Evolutionary conservation across 2,113 vertebrate species (phyloP).

Genomic region (Calyptommatus sinebrachiatus): DNA sequence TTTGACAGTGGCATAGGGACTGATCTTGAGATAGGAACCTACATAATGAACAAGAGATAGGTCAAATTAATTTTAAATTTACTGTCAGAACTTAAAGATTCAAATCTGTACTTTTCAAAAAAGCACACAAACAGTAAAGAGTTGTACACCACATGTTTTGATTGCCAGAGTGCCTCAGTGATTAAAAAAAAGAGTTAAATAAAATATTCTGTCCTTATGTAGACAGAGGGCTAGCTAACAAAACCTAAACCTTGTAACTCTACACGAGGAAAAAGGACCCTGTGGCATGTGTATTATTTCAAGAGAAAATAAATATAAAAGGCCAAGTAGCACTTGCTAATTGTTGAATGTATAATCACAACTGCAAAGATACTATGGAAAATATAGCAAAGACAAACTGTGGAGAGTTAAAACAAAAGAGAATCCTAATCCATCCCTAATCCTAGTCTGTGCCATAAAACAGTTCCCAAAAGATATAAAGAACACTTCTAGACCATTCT

Average conservation of each 20-base stretch:
- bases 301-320: neutral
- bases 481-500: too few species aligned
- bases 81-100: neutral
- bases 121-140: neutral
- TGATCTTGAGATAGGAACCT: slow-evolving; percentile 81
- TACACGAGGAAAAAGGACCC: neutral
- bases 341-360: neutral
- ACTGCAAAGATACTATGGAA: neutral
- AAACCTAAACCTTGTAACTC: neutral
- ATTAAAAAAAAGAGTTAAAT: neutral
- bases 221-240: neutral
- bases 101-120: neutral
- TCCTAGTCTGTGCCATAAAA: too few species aligned
- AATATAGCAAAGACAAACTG: neutral
- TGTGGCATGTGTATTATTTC: neutral
- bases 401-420: neutral
- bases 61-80: neutral
- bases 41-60: slow-evolving; percentile 40
- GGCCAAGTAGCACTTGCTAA: neutral
- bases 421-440: neutral
- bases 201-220: neutral
- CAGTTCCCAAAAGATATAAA: too few species aligned
- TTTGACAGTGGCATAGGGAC: slow-evolving; percentile 78
- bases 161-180: neutral
- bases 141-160: neutral